Evolutionary conservation across 1,140 invertebrate species (phyloP).

Genomic region (Doryteuthis pealeii): DNA sequence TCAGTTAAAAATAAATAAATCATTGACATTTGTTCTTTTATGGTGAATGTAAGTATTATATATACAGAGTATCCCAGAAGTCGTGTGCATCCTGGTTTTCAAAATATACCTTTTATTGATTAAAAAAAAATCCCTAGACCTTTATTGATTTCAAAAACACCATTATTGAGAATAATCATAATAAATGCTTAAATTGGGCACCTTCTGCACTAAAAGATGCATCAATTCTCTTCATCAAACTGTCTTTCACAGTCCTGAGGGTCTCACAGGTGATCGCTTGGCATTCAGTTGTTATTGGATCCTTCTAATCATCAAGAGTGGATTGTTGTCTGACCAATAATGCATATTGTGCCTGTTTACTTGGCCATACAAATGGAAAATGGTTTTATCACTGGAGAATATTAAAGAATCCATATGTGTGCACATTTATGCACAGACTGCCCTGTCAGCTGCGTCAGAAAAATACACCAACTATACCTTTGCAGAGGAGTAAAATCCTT

Average conservation of each 20-base stretch:
- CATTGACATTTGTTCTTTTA: too few relatives aligned
- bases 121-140: background rate
- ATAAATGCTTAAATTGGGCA: background rate
- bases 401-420: background rate
- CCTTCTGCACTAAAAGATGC: background rate
- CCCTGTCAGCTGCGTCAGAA: too few relatives aligned
- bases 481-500: too few relatives aligned
- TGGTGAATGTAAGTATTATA: too few relatives aligned
- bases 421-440: background rate
- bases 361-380: background rate
- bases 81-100: background rate
- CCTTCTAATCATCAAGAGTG: background rate
- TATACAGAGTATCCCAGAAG: background rate
- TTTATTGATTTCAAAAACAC: too few relatives aligned
- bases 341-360: background rate
- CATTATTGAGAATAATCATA: too few relatives aligned
- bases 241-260: too few relatives aligned
- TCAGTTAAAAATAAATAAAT: too few relatives aligned
- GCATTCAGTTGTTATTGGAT: background rate
- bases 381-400: background rate
- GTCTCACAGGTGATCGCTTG: background rate
- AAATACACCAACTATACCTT: too few relatives aligned
- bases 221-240: background rate
- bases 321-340: background rate
- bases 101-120: background rate